These are phyloP conservation scores for Torymus texanus DNA, from an alignment of 2,888 invertebrate genomes.

Conservation along the genomic window DNA sequence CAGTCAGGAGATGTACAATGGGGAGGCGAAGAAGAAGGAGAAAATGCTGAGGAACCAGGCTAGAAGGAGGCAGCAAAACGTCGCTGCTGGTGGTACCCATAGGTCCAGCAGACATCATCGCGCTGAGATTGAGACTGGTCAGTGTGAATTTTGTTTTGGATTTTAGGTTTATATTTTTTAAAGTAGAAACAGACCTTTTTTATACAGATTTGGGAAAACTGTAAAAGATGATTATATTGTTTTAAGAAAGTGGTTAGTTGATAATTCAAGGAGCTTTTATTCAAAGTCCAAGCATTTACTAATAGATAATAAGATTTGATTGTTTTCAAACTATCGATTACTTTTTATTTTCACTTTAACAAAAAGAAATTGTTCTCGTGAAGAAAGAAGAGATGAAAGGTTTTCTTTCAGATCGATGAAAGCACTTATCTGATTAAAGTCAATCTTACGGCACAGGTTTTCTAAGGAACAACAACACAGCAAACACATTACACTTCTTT, in stretches of 20 bases:
- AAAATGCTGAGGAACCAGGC: conserved; percentile 76
- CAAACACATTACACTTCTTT: too few relatives aligned
- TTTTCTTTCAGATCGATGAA: too few relatives aligned
- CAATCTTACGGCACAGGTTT: too few relatives aligned
- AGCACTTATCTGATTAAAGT: too few relatives aligned
- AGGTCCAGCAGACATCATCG: conserved; percentile 16
- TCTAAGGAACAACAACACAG: too few relatives aligned
- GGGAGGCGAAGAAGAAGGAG: conserved; percentile 77
- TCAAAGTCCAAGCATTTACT: background rate
- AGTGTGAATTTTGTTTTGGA: background rate
- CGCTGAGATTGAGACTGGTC: conserved; percentile 34
- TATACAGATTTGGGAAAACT: too few relatives aligned
- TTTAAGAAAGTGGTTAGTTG: background rate
- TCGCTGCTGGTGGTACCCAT: background rate
- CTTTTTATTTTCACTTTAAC: too few relatives aligned
- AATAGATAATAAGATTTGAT: background rate
- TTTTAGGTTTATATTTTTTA: too few relatives aligned
- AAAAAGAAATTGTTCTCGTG: too few relatives aligned
- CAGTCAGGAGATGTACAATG: conserved; percentile 55
- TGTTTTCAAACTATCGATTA: too few relatives aligned
- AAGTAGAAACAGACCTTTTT: too few relatives aligned
- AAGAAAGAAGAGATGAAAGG: too few relatives aligned
- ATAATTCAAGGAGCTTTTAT: background rate
- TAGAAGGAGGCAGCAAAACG: conserved; percentile 63
- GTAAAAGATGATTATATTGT: background rate